These are phyloP conservation scores for Pherbina coryleti DNA, from an alignment of 2,888 invertebrate species.

Conservation along the genomic window DNA sequence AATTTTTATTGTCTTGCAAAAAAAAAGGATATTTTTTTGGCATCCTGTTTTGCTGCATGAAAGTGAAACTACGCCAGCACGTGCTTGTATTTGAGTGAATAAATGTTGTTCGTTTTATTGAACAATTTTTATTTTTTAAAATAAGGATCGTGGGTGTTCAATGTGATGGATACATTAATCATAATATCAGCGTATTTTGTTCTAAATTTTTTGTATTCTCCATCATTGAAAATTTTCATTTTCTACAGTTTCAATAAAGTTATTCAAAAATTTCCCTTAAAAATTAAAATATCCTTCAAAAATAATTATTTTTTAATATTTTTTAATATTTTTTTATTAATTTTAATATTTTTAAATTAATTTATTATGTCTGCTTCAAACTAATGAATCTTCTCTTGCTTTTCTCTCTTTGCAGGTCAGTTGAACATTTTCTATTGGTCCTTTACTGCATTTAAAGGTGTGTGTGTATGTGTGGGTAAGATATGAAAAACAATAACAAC, in stretches of 20 bases:
- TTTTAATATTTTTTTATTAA: no score
- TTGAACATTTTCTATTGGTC: not conserved
- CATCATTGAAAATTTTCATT: no score
- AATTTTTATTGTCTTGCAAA: conserved; percentile 18
- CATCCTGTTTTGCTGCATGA: not conserved
- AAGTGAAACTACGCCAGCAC: conserved; percentile 27
- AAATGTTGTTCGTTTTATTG: not conserved
- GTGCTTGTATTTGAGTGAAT: not conserved
- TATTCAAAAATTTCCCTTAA: no score
- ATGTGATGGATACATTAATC: no score
- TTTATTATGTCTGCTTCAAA: not conserved
- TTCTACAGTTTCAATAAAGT: no score
- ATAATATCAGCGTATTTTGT: no score
- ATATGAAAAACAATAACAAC: not conserved
- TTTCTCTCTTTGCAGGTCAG: conserved; percentile 23
- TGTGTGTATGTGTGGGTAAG: no score
- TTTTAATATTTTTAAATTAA: not conserved
- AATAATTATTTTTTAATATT: no score
- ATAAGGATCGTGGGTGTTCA: not conserved
- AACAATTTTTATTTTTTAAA: not conserved
- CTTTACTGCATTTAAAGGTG: not conserved
- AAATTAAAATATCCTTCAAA: no score
- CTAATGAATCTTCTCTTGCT: no score
- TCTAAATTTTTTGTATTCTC: no score
- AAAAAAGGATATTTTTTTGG: not conserved